Percentiles rank a stretch among this genome's conserved stretches.
Conservation (phyloP, 1,140 invertebrate genomes). For the Apis mellifera region Amel_HAv3.1 CM009937.2:4862001-4862500, state of each 20-base stretch:
- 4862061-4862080: conserved; percentile 74
- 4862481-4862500: conserved; percentile 95
- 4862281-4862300: conserved; percentile 88
- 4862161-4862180: conserved; percentile 90
- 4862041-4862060: conserved; percentile 19
- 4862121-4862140: conserved; percentile 85
- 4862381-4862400: not conserved
- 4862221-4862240: conserved; percentile 81
- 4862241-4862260: conserved; percentile 70
- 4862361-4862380: conserved; percentile 12
- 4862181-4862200: conserved; percentile 92
- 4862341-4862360: conserved; percentile 85
- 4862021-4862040: not conserved
- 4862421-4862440: conserved; percentile 81
- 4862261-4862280: conserved; percentile 86
- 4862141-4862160: conserved; percentile 87
- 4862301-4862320: conserved; percentile 87
- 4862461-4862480: conserved; percentile 95
- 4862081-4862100: conserved; percentile 88
- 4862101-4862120: conserved; percentile 87
- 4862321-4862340: conserved; percentile 90
- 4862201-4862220: conserved; percentile 87
- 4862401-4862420: not conserved
- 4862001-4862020: not conserved
- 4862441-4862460: conserved; percentile 93